Evolutionary conservation across 1,140 invertebrate species (phyloP).

Genomic region (Alviniconcha marisindica): DNA sequence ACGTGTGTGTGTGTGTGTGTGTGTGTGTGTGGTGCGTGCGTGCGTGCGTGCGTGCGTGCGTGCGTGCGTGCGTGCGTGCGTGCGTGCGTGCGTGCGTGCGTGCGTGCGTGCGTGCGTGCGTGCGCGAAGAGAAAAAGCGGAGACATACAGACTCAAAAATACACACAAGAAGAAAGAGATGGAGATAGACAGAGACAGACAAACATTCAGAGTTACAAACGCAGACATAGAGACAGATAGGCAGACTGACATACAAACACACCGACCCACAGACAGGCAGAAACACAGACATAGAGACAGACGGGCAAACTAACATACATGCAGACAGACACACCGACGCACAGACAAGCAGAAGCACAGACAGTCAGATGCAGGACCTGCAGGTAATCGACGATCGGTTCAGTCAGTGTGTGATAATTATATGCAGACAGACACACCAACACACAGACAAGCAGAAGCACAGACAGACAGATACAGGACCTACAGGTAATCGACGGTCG

Average conservation of each 20-base stretch:
- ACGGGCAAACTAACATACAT: background rate
- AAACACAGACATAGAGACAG: background rate
- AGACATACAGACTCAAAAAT: too few relatives aligned
- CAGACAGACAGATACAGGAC: background rate
- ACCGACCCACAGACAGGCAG: background rate
- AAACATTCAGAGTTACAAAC: background rate
- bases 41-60: too few relatives aligned
- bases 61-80: too few relatives aligned
- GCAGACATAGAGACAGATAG: background rate
- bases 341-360: background rate
- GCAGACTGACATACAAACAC: background rate
- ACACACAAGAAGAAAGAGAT: background rate
- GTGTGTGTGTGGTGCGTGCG: too few relatives aligned
- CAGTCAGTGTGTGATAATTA: background rate
- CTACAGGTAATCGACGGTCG: conserved; percentile 5
- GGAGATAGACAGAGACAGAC: background rate
- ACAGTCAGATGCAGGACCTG: background rate
- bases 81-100: too few relatives aligned
- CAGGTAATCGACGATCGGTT: too few relatives aligned
- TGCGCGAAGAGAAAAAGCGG: too few relatives aligned
- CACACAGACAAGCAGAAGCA: background rate
- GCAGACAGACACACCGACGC: background rate
- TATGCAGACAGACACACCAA: background rate
- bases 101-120: too few relatives aligned
- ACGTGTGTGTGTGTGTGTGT: too few relatives aligned